Percentiles rank a stretch among this genome's conserved stretches.
phyloP scores from a whole-genome alignment of 2,113 vertebrate genomes.

The Epinephelus moara region DNA sequence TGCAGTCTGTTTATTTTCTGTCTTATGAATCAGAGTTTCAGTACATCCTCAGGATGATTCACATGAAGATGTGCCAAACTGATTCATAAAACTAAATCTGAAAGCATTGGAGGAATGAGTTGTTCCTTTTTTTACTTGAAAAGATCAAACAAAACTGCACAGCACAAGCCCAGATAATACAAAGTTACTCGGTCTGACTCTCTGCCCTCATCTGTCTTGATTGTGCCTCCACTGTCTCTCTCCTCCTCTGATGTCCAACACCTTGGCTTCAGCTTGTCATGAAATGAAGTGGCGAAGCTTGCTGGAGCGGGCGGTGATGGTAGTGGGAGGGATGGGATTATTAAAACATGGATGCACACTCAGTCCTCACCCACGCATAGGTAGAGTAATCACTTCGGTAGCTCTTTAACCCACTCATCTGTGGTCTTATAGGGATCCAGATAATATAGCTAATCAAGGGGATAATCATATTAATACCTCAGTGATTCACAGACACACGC shows the following conservation, averaged over 20 bases:
- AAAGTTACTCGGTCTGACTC: background rate
- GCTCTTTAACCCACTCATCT: conserved; percentile 79
- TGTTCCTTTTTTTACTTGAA: background rate
- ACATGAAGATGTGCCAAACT: background rate
- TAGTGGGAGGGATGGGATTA: conserved; percentile 38
- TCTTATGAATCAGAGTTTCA: background rate
- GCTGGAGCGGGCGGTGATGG: conserved; percentile 6
- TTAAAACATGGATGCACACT: conserved; percentile 40
- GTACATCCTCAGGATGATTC: conserved; percentile 18
- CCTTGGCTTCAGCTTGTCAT: conserved; percentile 14
- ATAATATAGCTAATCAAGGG: conserved; percentile 77
- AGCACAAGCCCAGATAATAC: background rate
- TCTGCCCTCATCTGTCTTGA: background rate
- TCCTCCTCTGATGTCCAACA: conserved; percentile 40
- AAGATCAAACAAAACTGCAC: background rate
- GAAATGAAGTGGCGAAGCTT: conserved; percentile 31
- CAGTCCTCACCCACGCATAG: conserved; percentile 56
- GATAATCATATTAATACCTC: conserved; percentile 70
- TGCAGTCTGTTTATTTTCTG: conserved; percentile 13
- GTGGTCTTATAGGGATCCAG: conserved; percentile 65
- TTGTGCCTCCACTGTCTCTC: background rate
- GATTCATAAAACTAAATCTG: background rate
- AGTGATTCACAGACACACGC: conserved; percentile 14
- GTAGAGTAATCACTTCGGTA: conserved; percentile 68
- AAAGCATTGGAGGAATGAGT: background rate